phyloP scores from a whole-genome alignment of 2,797 vertebrate genomes.

The Sebastes matsubarae region DNA sequence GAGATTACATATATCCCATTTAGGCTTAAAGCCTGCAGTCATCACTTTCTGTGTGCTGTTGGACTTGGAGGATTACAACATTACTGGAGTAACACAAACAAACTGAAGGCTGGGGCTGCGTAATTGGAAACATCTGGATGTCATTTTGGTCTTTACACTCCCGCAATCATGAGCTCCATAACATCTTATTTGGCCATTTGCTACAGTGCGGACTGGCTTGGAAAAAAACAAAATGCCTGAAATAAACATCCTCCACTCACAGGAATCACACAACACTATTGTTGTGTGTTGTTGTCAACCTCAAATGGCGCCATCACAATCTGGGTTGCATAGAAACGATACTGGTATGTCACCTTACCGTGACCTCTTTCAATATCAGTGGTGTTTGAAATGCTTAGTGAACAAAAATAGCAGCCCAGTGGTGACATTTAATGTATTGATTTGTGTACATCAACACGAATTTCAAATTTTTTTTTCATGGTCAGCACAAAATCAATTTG shows the following conservation, averaged over 20 bases:
- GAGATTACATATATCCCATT: constrained; percentile 39
- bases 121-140: constrained; percentile 75
- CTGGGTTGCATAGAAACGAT: not conserved
- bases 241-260: constrained; percentile 39
- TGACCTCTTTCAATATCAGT: not conserved
- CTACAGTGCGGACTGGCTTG: not conserved
- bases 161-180: constrained; percentile 39
- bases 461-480: too few species aligned
- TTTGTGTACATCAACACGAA: too few species aligned
- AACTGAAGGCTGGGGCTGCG: constrained; percentile 30
- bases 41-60: constrained; percentile 31
- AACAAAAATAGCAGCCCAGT: not conserved
- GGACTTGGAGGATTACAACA: constrained; percentile 40
- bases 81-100: constrained; percentile 60
- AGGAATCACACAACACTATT: not conserved
- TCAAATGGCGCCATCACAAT: not conserved
- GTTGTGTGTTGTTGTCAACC: not conserved
- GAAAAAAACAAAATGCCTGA: constrained; percentile 14
- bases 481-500: too few species aligned
- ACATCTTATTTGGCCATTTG: constrained; percentile 53
- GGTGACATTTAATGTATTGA: too few species aligned
- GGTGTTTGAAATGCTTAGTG: not conserved
- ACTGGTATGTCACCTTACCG: not conserved
- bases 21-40: constrained; percentile 38
- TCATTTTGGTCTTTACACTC: constrained; percentile 57